phyloP scores from a whole-genome alignment of 2,797 vertebrate species.

The Pampus argenteus region DNA sequence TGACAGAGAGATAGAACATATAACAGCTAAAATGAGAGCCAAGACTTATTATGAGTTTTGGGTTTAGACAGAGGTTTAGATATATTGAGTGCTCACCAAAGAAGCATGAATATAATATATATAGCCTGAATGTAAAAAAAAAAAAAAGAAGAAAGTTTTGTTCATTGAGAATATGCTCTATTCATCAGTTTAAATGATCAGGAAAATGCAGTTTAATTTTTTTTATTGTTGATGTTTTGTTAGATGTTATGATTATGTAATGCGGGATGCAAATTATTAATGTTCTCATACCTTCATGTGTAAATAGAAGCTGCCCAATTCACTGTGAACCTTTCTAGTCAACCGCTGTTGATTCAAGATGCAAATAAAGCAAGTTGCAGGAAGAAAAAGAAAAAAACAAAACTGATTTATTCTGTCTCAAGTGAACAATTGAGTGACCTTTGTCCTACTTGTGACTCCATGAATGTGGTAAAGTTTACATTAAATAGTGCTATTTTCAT shows the following conservation, averaged over 20 bases:
- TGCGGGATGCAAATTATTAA: constrained; percentile 12
- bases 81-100: constrained; percentile 24
- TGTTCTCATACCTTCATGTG: constrained; percentile 3
- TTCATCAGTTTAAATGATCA: background rate
- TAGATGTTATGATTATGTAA: constrained; percentile 18
- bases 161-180: background rate
- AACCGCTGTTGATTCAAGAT: constrained; percentile 20
- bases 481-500: background rate
- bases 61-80: constrained; percentile 18
- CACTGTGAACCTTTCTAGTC: constrained; percentile 12
- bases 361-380: constrained; percentile 64
- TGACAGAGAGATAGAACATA: constrained; percentile 19
- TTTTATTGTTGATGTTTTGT: too few relatives aligned
- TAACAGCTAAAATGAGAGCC: constrained; percentile 26
- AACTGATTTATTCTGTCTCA: background rate
- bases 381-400: constrained; percentile 18
- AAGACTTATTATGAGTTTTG: constrained; percentile 8
- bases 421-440: background rate
- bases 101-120: constrained; percentile 18
- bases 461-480: background rate
- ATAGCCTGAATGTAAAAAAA: background rate
- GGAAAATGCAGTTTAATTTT: constrained; percentile 6
- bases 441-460: background rate
- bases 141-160: too few relatives aligned
- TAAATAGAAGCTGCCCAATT: constrained; percentile 12